Conservation (phyloP, 1,140 invertebrate species). For the Anthonomus grandis region DNA sequence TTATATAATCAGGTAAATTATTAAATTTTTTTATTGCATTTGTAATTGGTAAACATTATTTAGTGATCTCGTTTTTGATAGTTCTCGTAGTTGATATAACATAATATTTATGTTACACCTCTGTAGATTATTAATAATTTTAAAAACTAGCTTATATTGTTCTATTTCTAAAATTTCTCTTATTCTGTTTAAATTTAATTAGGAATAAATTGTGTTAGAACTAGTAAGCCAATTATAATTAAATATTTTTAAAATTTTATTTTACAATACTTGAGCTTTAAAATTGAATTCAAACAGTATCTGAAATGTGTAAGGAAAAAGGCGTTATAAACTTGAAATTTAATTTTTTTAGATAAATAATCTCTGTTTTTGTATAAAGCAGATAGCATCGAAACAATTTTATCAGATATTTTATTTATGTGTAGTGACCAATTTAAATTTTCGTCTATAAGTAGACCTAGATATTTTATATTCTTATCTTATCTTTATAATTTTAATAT, state of each 20-base stretch:
- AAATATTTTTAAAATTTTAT: slow-evolving; percentile 5
- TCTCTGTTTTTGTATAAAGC: no score
- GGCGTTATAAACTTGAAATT: no score
- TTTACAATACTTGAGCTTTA: background rate
- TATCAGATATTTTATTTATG: no score
- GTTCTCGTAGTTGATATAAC: background rate
- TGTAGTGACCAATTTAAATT: no score
- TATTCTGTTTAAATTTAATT: background rate
- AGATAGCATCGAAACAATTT: no score
- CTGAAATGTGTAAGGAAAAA: background rate
- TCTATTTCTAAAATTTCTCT: background rate
- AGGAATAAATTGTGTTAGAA: background rate
- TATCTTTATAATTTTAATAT: no score
- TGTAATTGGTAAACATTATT: background rate
- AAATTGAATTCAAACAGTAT: background rate
- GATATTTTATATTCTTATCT: no score
- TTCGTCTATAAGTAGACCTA: no score
- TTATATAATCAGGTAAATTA: background rate
- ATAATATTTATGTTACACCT: background rate
- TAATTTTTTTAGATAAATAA: no score
- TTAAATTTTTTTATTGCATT: background rate
- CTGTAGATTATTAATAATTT: background rate
- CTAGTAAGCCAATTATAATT: no score
- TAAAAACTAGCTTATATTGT: background rate
- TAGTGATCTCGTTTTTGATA: no score